Evolutionary conservation across 2,888 invertebrate species (phyloP).

Genomic region (Tineola bisselliella): DNA sequence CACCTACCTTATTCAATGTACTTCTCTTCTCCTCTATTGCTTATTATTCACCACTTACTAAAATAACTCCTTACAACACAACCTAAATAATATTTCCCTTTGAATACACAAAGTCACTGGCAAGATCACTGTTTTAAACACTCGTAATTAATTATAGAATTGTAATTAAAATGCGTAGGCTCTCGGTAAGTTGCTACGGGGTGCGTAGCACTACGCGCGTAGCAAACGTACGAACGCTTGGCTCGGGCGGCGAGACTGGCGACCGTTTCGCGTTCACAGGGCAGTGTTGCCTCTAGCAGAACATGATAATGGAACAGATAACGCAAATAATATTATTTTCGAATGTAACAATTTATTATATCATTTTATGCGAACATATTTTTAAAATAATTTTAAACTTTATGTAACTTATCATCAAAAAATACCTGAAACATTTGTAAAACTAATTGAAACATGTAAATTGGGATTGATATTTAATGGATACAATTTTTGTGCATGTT

Average conservation of each 20-base stretch:
- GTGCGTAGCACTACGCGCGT: slow-evolving; percentile 43
- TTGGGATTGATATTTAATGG: too few species aligned
- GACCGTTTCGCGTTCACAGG: not conserved
- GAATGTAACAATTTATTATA: too few species aligned
- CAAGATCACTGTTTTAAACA: slow-evolving; percentile 15
- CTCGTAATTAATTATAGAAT: slow-evolving; percentile 1
- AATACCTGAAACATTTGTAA: too few species aligned
- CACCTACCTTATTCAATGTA: slow-evolving; percentile 3
- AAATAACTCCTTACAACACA: not conserved
- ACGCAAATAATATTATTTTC: not conserved
- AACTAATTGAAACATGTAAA: too few species aligned
- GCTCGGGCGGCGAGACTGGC: not conserved
- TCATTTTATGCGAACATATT: not conserved
- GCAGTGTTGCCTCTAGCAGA: not conserved
- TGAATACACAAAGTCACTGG: slow-evolving; percentile 24
- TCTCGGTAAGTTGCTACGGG: slow-evolving; percentile 15
- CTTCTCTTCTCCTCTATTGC: slow-evolving; percentile 13
- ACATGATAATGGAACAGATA: not conserved
- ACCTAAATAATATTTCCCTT: not conserved
- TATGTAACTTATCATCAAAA: too few species aligned
- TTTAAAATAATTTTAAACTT: too few species aligned
- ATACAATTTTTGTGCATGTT: too few species aligned
- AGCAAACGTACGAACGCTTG: slow-evolving; percentile 22
- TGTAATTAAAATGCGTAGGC: slow-evolving; percentile 9
- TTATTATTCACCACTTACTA: slow-evolving; percentile 8